Evolutionary conservation across 2,797 vertebrate genomes (phyloP), one percentile per base, ranked within the genome.

Genomic region (Ptychobarbus kaznakovi): DNA sequence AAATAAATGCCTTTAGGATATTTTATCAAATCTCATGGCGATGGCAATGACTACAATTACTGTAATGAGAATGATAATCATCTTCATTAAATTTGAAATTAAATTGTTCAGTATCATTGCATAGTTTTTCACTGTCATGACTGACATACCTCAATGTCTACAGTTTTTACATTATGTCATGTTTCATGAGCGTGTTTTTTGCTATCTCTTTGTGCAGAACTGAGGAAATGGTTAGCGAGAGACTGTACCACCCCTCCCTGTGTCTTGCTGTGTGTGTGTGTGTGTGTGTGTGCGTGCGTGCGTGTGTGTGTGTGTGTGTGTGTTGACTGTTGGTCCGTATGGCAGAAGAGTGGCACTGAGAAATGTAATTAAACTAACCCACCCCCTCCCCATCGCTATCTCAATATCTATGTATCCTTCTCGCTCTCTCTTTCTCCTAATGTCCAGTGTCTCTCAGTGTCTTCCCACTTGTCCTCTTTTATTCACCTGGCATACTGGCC

Each of bases 341-440:
- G 90, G 90, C 85, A 87, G 80, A 72, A 89, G 84, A 87, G 89
- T 88, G 84, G 90, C 89, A 87, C 87, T 83, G 86, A 91, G 89
- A 88, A 89, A 90, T 91, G 89, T 90, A 91, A 91, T 91, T 91
- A 89, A 88, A 89, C 82, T 69, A 85, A 81, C 83, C 88, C 86
- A 89, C 86, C 82, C 76, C 75, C 53, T 78, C 73, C 78, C 66
- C 68, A 72, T 86, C 73, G 61, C 83, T 80, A 83, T 79, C 78
- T 83, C 72, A 69, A 75, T 53, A 72, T 86, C 80, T 83, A 25
- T 84, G n/a, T 80, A 49, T 86, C 65, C 22, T 46, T 11, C 86
- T 83, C 40, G 80, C n/a, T 79, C 73, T 86, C 73, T 81, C 68
- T 38, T 18, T 81, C 20, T 70, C 44, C 46, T 76, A 20, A 65